Conservation (phyloP, 2,113 vertebrate species). For the Oplegnathus fasciatus region DNA sequence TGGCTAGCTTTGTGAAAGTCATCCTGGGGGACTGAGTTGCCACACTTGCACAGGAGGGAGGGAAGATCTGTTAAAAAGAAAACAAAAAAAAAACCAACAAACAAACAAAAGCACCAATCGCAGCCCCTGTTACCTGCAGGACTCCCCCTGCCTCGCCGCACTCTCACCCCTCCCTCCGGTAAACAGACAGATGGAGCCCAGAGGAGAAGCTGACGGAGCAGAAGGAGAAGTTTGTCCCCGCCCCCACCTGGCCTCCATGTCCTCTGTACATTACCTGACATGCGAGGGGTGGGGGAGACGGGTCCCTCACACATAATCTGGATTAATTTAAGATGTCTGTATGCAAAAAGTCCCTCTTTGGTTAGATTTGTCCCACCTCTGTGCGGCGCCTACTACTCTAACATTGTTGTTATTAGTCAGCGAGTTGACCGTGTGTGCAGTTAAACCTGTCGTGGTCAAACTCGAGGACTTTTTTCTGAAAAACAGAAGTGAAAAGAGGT, state of each 20-base stretch:
- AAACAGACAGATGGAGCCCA: conserved; percentile 5
- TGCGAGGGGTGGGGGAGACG: background rate
- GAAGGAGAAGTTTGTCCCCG: background rate
- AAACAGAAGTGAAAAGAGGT: conserved; percentile 32
- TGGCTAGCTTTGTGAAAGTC: conserved; percentile 95
- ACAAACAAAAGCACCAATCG: conserved; percentile 72
- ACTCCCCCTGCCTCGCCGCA: conserved; percentile 3
- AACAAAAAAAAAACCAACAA: background rate
- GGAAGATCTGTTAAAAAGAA: conserved; percentile 58
- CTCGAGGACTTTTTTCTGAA: conserved; percentile 18
- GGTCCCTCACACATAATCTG: conserved; percentile 43
- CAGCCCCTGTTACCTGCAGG: conserved; percentile 56
- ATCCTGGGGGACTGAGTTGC: conserved; percentile 91
- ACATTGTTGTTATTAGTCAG: conserved; percentile 6
- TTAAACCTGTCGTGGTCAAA: conserved; percentile 2
- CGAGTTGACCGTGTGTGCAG: conserved; percentile 11
- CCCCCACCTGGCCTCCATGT: background rate
- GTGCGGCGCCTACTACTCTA: conserved; percentile 22
- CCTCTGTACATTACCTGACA: conserved; percentile 5
- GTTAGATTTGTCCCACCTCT: conserved; percentile 17
- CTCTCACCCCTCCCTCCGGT: conserved; percentile 24
- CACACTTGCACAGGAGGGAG: conserved; percentile 73
- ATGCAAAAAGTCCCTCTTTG: conserved; percentile 34
- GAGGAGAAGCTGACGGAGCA: conserved; percentile 17
- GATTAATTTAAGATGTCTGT: conserved; percentile 53